Conservation (phyloP, 2,113 vertebrate genomes). For the Phodopus roborovskii region DNA sequence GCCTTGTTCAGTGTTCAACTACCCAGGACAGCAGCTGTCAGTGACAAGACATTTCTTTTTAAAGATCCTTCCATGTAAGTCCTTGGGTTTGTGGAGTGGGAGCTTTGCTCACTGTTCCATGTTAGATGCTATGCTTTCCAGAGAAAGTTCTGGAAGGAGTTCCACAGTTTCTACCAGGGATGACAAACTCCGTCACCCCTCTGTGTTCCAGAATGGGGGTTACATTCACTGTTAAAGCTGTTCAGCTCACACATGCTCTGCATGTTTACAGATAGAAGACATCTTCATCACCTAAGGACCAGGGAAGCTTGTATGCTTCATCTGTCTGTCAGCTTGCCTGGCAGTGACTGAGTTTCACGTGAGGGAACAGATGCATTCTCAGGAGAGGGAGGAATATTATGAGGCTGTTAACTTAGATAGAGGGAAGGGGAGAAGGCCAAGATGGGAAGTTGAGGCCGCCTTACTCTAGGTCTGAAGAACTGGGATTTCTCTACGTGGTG, state of each 20-base stretch:
- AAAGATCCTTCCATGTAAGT: not conserved
- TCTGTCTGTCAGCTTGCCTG: not conserved
- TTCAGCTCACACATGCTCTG: not conserved
- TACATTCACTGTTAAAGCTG: not conserved
- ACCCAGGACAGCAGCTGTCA: not conserved
- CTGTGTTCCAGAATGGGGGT: not conserved
- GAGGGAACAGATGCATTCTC: not conserved
- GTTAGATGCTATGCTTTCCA: not conserved
- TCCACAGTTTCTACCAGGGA: not conserved
- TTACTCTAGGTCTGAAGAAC: not conserved
- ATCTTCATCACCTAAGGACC: not conserved
- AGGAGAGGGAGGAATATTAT: not conserved
- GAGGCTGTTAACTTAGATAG: not conserved
- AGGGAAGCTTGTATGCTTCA: not conserved
- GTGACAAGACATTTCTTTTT: not conserved
- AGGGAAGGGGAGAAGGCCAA: not conserved
- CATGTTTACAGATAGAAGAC: not conserved
- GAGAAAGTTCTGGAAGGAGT: not conserved
- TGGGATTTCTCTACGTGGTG: not conserved
- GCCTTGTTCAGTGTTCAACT: not conserved
- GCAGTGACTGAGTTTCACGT: not conserved
- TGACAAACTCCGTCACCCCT: not conserved
- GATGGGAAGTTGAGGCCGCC: not conserved
- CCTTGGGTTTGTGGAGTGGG: not conserved
- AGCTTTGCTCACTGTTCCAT: not conserved